Evolutionary conservation across 2,797 vertebrate genomes (phyloP).

Genomic region (Trachops cirrhosus): DNA sequence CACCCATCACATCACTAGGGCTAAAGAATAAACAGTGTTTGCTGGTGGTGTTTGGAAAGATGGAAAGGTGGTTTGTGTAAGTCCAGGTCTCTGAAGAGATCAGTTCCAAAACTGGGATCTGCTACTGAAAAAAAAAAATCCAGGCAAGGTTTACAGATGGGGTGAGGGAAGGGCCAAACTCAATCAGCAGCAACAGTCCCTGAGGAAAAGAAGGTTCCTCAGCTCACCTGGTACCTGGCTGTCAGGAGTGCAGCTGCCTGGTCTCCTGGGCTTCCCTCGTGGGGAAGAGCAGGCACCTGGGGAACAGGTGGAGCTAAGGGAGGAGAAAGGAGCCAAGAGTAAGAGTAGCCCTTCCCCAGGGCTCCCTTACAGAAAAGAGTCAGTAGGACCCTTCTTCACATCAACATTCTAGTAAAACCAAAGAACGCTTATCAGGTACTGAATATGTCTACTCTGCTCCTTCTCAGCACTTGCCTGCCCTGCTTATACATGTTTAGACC

Average conservation of each 20-base stretch:
- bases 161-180: constrained; percentile 47
- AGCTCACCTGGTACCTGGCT: constrained; percentile 79
- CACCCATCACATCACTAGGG: neutral
- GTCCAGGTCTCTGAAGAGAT: constrained; percentile 42
- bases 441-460: neutral
- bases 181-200: constrained; percentile 29
- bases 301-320: constrained; percentile 73
- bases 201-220: constrained; percentile 70
- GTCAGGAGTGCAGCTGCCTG: constrained; percentile 74
- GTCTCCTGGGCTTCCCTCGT: constrained; percentile 77
- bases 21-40: constrained; percentile 35
- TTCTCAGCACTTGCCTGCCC: neutral
- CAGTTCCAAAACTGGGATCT: constrained; percentile 4
- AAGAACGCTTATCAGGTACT: neutral
- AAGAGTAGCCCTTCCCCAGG: constrained; percentile 65
- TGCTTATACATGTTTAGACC: neutral
- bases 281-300: constrained; percentile 77
- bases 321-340: constrained; percentile 77
- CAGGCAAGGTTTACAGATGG: constrained; percentile 31
- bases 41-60: neutral
- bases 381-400: neutral
- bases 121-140: constrained; percentile 53
- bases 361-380: constrained; percentile 36
- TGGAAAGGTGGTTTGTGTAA: constrained; percentile 25
- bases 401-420: constrained; percentile 27